Base-by-base conservation (phyloP, 2,888 invertebrate species). In the Geotrupes spiniger region DNA sequence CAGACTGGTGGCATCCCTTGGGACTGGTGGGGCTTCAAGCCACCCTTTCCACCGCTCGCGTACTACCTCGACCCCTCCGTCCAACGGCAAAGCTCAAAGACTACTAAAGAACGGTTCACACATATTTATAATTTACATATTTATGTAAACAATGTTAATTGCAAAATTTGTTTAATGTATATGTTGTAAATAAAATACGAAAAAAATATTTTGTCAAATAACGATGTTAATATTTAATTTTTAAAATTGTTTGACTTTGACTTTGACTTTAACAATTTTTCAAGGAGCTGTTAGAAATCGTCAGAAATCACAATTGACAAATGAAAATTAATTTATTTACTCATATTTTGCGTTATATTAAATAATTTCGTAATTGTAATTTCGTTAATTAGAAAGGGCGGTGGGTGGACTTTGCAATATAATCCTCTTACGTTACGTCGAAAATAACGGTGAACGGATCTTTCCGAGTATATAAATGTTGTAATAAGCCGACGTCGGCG, bases 1-100 rank as follows among this genome's bases (percentile, higher is more conserved):
- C 70, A 70, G 70, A 68, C 71, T 67, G 65, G 65, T 67, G 62
- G 65, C 66, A 63, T 70, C 70, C 70, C 70, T 58, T 51, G 69
- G 67, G 70, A 70, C 62, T 62, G 64, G 60, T 59, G 65, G 68
- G 68, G 68, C 68, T 66, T 65, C 68, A 61, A 60, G 55, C 58
- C 59, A 58, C 56, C 60, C 59, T 57, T 58, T 56, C 53, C 51
- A 48, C 54, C 51, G 47, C 31, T 42, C 49, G 33, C 49, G 29
- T 39, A 52, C 54, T 49, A 54, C 53, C 57, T 52, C 56, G 57
- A 59, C 56, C 51, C 50, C 52, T 46, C 27, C 47, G 51, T 56
- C 57, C 51, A 54, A 56, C 61, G 55, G 52, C 48, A 52, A 59
- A 60, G 57, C 59, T 58, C 55, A 58, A 60, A 60, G 60, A 61